Evolutionary conservation across 2,888 invertebrate species (phyloP).

Genomic region (Melitaea athalia): DNA sequence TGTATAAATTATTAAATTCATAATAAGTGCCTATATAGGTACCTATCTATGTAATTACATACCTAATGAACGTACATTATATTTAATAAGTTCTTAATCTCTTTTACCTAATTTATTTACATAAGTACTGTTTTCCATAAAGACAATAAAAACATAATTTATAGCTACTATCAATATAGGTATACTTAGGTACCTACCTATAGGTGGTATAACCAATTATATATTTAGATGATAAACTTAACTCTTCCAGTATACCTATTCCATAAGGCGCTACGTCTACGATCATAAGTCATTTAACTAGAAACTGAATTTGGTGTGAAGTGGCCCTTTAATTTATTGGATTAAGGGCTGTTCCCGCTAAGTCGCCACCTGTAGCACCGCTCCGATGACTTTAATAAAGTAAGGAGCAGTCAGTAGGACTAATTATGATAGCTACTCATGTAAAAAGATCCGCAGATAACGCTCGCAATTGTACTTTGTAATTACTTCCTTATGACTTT

Average conservation of each 20-base stretch:
- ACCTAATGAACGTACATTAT: too few species aligned
- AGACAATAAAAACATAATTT: too few species aligned
- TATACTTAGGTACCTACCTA: too few species aligned
- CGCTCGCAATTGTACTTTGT: conserved; percentile 25
- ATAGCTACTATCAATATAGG: too few species aligned
- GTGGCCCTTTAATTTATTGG: conserved; percentile 66
- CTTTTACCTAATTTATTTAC: too few species aligned
- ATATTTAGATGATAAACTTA: background rate
- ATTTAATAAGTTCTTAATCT: too few species aligned
- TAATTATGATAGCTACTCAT: conserved; percentile 23
- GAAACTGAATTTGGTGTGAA: conserved; percentile 57
- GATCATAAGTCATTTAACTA: conserved; percentile 41
- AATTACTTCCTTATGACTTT: conserved; percentile 34
- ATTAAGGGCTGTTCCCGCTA: conserved; percentile 63
- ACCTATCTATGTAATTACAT: too few species aligned
- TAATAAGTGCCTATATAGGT: too few species aligned
- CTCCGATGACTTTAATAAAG: conserved; percentile 25
- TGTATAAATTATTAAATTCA: too few species aligned
- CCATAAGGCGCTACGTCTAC: conserved; percentile 24
- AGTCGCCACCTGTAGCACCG: conserved; percentile 73
- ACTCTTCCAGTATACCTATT: conserved; percentile 21
- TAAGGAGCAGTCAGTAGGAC: conserved; percentile 16
- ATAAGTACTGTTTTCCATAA: too few species aligned
- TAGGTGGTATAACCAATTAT: background rate
- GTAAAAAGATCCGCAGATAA: conserved; percentile 28